Percentiles rank a stretch among this genome's conserved stretches.
These are phyloP conservation scores for Notiomystis cincta DNA, from an alignment of 2,113 vertebrate species.

Conservation along the genomic window DNA sequence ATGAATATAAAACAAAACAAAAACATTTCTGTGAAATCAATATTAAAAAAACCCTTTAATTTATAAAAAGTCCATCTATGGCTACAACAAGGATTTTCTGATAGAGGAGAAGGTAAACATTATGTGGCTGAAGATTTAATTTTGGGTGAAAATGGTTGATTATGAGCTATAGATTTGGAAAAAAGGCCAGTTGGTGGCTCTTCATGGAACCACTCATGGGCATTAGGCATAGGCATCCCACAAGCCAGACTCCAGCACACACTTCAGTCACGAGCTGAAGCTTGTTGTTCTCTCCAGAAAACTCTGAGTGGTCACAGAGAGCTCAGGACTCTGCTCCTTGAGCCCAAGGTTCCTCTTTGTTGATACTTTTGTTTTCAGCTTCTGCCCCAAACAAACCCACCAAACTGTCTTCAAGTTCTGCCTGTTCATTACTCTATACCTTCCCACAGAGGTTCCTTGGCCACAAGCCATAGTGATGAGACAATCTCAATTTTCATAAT, in stretches of 20 bases:
- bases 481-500: rapidly evolving
- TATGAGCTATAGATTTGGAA: background rate
- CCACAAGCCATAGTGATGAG: background rate
- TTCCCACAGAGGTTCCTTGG: background rate
- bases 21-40: background rate
- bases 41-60: background rate
- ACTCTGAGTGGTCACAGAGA: background rate
- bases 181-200: background rate
- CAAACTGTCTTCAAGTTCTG: background rate
- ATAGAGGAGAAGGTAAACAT: rapidly evolving
- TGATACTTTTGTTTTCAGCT: background rate
- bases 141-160: background rate
- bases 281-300: rapidly evolving
- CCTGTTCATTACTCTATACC: background rate
- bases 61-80: background rate
- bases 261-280: rapidly evolving
- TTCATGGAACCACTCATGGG: background rate
- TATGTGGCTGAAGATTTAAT: background rate
- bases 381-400: background rate
- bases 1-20: background rate
- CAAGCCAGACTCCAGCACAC: background rate
- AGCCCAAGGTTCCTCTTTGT: background rate
- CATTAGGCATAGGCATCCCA: background rate
- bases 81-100: background rate
- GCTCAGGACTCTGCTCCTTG: background rate